These are phyloP conservation scores for Brienomyrus brachyistius DNA, from an alignment of 2,113 vertebrate genomes.

Conservation along the genomic window DNA sequence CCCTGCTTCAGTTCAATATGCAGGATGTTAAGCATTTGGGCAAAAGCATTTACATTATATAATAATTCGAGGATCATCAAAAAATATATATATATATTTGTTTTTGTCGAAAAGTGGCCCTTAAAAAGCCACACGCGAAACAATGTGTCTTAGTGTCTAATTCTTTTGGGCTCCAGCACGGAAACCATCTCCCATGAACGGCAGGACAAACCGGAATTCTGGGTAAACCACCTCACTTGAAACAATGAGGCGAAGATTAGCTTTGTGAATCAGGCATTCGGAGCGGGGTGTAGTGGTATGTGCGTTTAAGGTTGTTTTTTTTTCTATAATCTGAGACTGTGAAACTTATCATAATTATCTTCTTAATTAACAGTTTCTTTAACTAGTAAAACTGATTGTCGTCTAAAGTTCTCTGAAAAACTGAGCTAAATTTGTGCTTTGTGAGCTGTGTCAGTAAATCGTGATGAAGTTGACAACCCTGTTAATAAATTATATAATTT, in stretches of 20 bases:
- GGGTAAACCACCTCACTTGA: slow-evolving; percentile 21
- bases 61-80: neutral
- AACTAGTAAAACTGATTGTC: neutral
- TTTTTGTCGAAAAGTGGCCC: slow-evolving; percentile 12
- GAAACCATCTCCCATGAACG: slow-evolving; percentile 20
- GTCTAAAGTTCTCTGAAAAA: neutral
- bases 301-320: neutral
- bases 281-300: too few species aligned
- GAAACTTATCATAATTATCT: neutral
- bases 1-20: neutral
- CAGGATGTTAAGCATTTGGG: slow-evolving; percentile 19
- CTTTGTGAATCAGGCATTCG: slow-evolving; percentile 37
- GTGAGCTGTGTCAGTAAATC: neutral
- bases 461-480: neutral
- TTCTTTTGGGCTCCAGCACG: slow-evolving; percentile 10
- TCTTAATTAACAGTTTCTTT: neutral
- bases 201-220: slow-evolving; percentile 34
- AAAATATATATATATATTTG: slow-evolving; percentile 13
- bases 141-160: slow-evolving; percentile 23
- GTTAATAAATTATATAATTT: neutral
- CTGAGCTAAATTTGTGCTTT: neutral
- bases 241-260: slow-evolving; percentile 26
- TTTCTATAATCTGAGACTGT: neutral
- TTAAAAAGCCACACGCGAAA: slow-evolving; percentile 11
- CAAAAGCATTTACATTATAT: neutral